A percentile compares a stretch with the other conserved stretches of the same genome.
Evolutionary conservation across 1,140 invertebrate genomes (phyloP).

Genomic region (Phenacoccus solenopsis): DNA sequence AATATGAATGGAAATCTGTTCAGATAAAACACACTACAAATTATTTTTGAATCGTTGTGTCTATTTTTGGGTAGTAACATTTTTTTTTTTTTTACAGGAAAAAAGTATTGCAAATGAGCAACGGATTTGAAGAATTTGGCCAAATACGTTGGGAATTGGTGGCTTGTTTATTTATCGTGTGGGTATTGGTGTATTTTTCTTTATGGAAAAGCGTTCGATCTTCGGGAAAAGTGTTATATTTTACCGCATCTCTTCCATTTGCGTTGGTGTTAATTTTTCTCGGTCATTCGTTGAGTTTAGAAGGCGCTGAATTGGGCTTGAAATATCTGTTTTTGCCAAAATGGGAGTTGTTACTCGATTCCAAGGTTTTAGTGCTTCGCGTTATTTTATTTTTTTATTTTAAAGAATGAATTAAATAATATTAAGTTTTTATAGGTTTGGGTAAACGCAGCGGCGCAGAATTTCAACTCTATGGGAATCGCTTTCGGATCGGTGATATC

Average conservation of each 20-base stretch:
- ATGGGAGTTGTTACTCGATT: conserved; percentile 67
- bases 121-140: conserved; percentile 68
- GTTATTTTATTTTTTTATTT: background rate
- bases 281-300: conserved; percentile 61
- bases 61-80: no score
- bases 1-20: no score
- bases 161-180: conserved; percentile 70
- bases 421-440: conserved; percentile 47
- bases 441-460: conserved; percentile 83
- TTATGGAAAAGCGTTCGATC: conserved; percentile 86
- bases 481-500: conserved; percentile 87
- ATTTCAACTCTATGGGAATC: conserved; percentile 84
- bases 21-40: no score
- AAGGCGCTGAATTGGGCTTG: conserved; percentile 64
- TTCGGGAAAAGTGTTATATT: conserved; percentile 64
- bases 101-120: conserved; percentile 68
- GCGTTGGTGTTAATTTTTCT: conserved; percentile 67
- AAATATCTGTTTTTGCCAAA: conserved; percentile 77
- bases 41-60: no score
- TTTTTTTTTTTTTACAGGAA: conserved; percentile 47
- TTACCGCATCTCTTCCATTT: conserved; percentile 76
- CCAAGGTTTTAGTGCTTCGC: conserved; percentile 45
- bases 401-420: background rate
- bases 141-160: conserved; percentile 72
- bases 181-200: conserved; percentile 83